These are phyloP conservation scores for Drosophila greeni DNA, from an alignment of 2,888 invertebrate species.

Conservation along the genomic window DNA sequence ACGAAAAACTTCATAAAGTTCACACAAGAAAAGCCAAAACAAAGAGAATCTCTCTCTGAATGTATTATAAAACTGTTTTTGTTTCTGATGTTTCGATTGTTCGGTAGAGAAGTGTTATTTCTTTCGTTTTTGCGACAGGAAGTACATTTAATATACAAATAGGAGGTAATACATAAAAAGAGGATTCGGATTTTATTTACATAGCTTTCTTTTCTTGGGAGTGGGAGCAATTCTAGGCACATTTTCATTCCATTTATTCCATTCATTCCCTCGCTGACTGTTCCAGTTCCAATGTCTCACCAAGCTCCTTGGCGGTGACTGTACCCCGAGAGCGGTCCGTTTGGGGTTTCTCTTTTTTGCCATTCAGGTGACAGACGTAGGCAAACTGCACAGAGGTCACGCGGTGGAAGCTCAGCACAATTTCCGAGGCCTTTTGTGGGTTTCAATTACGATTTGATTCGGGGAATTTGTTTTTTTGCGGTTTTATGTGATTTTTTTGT, in stretches of 20 bases:
- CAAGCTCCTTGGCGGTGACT: conserved; percentile 2
- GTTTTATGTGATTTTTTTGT: conserved; percentile 13
- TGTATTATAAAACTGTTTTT: conserved; percentile 1
- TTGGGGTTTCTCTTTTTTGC: too few relatives aligned
- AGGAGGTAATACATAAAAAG: conserved; percentile 17
- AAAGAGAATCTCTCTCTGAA: neutral
- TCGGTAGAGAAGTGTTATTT: conserved; percentile 11
- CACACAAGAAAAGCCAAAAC: conserved; percentile 8
- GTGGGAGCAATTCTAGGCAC: conserved; percentile 11
- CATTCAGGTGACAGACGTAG: conserved; percentile 62
- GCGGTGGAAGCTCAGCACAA: conserved; percentile 85
- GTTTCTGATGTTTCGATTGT: conserved; percentile 24
- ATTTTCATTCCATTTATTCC: too few relatives aligned
- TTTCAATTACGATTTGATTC: conserved; percentile 28
- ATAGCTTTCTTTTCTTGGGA: conserved; percentile 21
- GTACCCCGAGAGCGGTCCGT: conserved; percentile 17
- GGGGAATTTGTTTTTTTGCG: conserved; percentile 16
- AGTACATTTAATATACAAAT: conserved; percentile 27
- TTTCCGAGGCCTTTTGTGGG: conserved; percentile 83
- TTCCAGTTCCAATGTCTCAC: conserved; percentile 37
- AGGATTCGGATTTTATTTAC: conserved; percentile 35
- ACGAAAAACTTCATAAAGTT: neutral
- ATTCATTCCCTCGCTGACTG: conserved; percentile 6
- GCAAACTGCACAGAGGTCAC: conserved; percentile 84
- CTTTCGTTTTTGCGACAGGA: conserved; percentile 6